Evolutionary conservation across 2,113 vertebrate genomes (phyloP), one percentile per base, ranked within the genome.

Genomic region (Microtus richardsoni): DNA sequence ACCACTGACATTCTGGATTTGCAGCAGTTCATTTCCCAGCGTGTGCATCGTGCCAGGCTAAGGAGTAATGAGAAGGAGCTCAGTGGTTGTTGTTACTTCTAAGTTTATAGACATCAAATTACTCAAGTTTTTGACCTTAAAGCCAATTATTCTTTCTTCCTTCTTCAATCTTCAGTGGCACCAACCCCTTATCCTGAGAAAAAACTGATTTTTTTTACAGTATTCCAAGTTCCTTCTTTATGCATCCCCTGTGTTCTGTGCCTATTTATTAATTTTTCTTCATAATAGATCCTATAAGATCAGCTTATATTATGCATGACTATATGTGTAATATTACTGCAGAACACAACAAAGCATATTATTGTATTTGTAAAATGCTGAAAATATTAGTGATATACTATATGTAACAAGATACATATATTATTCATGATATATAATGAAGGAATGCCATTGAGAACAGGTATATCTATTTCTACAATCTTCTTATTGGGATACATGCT

Each of bases 191-290:
- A 62, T 84, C 44, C 52, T 79, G 54, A 94, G 85, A 77, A 85
- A 8, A 39, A 39, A 52, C 22, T 78, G 7, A 97, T 68, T 96
- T 95, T 89, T 96, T 95, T 87, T 89, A 62, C 4, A 94, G 33
- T 21, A 16, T 92, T 75, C 41, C 3, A 78, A 19, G 11, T 7
- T 73, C n/a, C 21, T 89, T 33, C 7, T 26, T 17, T 71, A 39
- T 91, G 2, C 68, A n/a, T 88, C 41, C 19, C 44, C 9, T 87
- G 60, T 9, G 71, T 68, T 16, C 33, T 36, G 36, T 93, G 71
- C 17, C 62, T 68, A 78, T 73, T 70, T 28, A 88, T 54, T 91
- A 44, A 47, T 19, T 73, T 78, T 60, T 75, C 9, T 83, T 91
- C 54, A 77, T 36, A 74, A 71, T 41, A n/a, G 44, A 22, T 33